Conservation (phyloP, 2,888 invertebrate species). For the Eupithecia vulgata region DNA sequence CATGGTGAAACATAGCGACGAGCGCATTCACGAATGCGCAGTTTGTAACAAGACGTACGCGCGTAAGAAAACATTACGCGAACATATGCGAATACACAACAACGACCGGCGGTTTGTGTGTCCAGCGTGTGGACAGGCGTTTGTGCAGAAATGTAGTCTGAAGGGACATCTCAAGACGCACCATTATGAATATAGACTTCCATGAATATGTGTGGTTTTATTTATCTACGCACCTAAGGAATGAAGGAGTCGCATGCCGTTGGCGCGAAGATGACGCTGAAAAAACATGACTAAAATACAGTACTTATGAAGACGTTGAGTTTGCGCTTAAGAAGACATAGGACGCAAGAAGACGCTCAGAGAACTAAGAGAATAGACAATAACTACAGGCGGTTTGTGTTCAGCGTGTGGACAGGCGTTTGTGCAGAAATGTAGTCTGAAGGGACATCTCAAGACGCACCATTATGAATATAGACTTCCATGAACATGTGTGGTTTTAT, state of each 20-base stretch:
- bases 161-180: constrained; percentile 32
- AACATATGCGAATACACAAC: constrained; percentile 58
- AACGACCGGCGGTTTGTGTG: constrained; percentile 53
- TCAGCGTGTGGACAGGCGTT: constrained; percentile 54
- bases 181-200: constrained; percentile 28
- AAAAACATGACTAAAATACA: neutral
- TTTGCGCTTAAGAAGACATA: neutral
- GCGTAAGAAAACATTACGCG: constrained; percentile 49
- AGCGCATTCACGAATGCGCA: constrained; percentile 60
- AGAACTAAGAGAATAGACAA: too few relatives aligned
- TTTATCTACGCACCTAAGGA: too few relatives aligned
- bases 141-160: constrained; percentile 58
- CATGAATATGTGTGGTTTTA: neutral
- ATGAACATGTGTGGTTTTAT: neutral
- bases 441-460: constrained; percentile 30
- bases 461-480: constrained; percentile 29
- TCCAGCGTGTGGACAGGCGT: constrained; percentile 52
- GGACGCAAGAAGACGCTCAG: too few relatives aligned
- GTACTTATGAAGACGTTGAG: too few relatives aligned
- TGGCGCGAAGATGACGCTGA: constrained; percentile 49
- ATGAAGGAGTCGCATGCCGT: too few relatives aligned
- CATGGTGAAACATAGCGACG: constrained; percentile 65
- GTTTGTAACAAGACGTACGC: constrained; percentile 62
- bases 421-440: constrained; percentile 55
- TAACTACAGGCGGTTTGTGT: constrained; percentile 48